phyloP scores from a whole-genome alignment of 2,113 vertebrate genomes.

The Trogon surrucura region DNA sequence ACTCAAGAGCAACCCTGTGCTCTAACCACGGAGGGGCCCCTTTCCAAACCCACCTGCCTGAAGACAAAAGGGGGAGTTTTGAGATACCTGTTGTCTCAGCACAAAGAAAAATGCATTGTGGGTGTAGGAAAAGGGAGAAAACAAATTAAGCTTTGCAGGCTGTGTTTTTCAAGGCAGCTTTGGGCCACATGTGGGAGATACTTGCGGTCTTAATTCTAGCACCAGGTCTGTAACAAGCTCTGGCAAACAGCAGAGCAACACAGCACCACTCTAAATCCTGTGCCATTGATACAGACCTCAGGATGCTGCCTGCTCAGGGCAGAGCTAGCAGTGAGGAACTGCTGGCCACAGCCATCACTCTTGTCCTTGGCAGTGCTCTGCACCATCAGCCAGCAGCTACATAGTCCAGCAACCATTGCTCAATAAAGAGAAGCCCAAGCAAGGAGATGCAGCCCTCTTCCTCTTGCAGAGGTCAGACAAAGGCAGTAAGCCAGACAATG shows the following conservation, averaged over 20 bases:
- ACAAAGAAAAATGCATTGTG: not conserved
- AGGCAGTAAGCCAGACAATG: not conserved
- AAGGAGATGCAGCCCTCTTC: not conserved
- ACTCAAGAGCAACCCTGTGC: not conserved
- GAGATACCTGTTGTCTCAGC: not conserved
- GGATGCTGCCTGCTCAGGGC: not conserved
- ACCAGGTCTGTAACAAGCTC: not conserved
- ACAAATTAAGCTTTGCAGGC: not conserved
- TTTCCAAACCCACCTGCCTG: not conserved
- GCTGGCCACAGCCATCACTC: not conserved
- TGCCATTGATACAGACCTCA: not conserved
- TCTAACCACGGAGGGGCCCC: not conserved
- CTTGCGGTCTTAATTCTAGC: not conserved
- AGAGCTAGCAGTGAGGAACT: not conserved
- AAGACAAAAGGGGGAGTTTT: not conserved
- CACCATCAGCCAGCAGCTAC: fast-evolving
- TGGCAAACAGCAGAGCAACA: not conserved
- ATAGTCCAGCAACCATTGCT: fast-evolving
- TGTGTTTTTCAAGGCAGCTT: not conserved
- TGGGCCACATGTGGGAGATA: not conserved
- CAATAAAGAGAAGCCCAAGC: not conserved
- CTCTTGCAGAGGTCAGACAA: not conserved
- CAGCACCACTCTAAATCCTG: fast-evolving
- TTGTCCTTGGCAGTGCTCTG: not conserved
- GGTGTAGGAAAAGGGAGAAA: not conserved